phyloP scores from a whole-genome alignment of 1,140 invertebrate genomes.

The Trichomalopsis sarcophagae region DNA sequence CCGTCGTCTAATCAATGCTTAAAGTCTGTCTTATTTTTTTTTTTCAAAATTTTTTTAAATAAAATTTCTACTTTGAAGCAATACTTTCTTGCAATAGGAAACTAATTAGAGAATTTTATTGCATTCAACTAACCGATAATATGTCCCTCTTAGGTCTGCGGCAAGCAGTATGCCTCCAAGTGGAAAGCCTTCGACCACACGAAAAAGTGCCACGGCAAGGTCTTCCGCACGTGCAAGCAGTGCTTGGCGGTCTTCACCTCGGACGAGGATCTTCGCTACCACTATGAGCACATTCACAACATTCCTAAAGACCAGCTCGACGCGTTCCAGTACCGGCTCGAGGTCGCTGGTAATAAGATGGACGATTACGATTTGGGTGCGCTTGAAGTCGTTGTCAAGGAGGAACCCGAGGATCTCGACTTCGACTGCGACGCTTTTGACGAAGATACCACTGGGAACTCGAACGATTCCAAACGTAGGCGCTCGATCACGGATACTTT shows the following conservation, averaged over 20 bases:
- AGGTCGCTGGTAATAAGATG: constrained; percentile 51
- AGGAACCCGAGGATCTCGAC: constrained; percentile 70
- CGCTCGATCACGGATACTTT: constrained; percentile 64
- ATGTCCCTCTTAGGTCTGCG: constrained; percentile 72
- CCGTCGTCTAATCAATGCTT: too few species aligned
- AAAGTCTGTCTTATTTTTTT: too few species aligned
- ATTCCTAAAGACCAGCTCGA: constrained; percentile 70
- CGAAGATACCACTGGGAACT: constrained; percentile 57
- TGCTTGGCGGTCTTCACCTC: constrained; percentile 78
- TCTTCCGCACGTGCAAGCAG: constrained; percentile 78
- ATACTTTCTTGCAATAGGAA: too few species aligned
- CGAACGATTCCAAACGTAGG: constrained; percentile 60
- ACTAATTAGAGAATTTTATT: background rate
- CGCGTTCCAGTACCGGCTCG: constrained; percentile 67
- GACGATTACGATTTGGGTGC: constrained; percentile 53
- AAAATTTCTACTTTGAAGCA: too few species aligned
- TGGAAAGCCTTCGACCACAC: constrained; percentile 80
- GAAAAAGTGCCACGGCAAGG: constrained; percentile 78
- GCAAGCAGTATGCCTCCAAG: constrained; percentile 78
- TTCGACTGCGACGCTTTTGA: constrained; percentile 64
- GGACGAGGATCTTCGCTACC: constrained; percentile 73
- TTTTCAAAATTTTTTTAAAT: too few species aligned
- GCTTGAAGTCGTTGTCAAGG: constrained; percentile 63
- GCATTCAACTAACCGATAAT: background rate
- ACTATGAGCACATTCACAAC: constrained; percentile 72